Base-by-base conservation (phyloP, 1,140 invertebrate species). In the Macrotrachela quadricornifera region DNA sequence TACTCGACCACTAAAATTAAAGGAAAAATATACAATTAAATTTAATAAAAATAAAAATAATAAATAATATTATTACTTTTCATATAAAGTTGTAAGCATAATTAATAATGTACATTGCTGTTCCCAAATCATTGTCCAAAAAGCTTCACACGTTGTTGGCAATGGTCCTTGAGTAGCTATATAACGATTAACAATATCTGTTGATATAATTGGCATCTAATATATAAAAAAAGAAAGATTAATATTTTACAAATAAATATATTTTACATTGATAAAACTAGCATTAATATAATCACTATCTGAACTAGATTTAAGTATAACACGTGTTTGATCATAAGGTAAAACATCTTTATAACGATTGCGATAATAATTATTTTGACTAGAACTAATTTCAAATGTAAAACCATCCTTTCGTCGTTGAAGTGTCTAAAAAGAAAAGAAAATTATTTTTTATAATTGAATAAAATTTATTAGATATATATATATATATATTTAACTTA, bases 121-220 rank as follows among this genome's bases (percentile, higher is more conserved):
- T 71, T 96, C 88, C 81, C 90, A 96, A 44, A 92, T 80, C 91
- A 97, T 96, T 59, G 83, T 79, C 90, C 91, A 99, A 72, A 97
- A 96, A 67, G 96, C 90, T 45, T 75, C 75, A 42, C 86, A 77
- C 0, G 92, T 96, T 15, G 46, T 45, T 41, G 39, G 12, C 41
- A 55, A 37, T n/a, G 48, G 49, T 36, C 54, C 54, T 50, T 55
- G 54, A 45, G 49, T 50, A 13, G 54, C 44, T 12, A 42, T 46
- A 51, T 42, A 49, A 14, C 50, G 18, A 14, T 56, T 51, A 14
- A 16, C 47, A 16, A 51, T 43, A 43, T 40, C 49, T 43, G 51
- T 18, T 13, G 30, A 36, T 56, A 48, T 53, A 54, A 30, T 30
- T 4, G 21, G 21, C 21, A 30, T 30, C 21, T n/a, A n/a, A n/a